Evolutionary conservation across 2,888 invertebrate species (phyloP), one percentile per base, ranked within the genome.

Genomic region (Abscondita cerata): DNA sequence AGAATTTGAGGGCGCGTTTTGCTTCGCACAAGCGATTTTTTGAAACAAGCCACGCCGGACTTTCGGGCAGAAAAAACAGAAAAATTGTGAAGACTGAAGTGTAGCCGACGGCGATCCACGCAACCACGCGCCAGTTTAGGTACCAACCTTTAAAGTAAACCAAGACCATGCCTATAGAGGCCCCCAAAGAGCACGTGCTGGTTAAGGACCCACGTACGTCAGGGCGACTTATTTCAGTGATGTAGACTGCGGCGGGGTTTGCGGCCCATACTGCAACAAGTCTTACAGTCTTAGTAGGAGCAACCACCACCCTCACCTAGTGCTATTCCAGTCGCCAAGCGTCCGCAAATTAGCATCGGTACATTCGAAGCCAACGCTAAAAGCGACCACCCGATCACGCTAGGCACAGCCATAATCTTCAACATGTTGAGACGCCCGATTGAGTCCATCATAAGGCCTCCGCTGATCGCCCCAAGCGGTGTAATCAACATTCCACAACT

Each of bases 241-340:
- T 84, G 73, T 86, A 86, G 19, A 86, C 85, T 46, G 84, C 83
- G 1, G 85, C 85, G 13, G 86, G 85, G 62, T 84, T 84, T 1
- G 84, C 83, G 8, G 83, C 84, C 73, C 85, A 75, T 1, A 84
- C 85, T 75, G 62, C 46, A 75, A 73, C 3, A 57, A 34, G 4
- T 3, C 18, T 19, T 19, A 16, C 2, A 41, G 13, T 12, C 6
- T 16, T 4, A 13, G 8, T 13, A 33, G 13, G 12, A 5, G 19
- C 2, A 4, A 15, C 3, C 8, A 15, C 31, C 5, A 13, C 9
- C 6, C 38, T 36, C 75, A 81, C 82, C 81, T 67, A 83, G 80
- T 1, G 83, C 82, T 38, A 85, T 68, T 12, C 85, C 86, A 0
- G 83, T 81, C 16, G 86, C 72, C 31, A 85, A 73, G 63, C 85